Evolutionary conservation across 1,140 invertebrate genomes (phyloP), one percentile per base, ranked within the genome.

Genomic region (Mamestra configurata): DNA sequence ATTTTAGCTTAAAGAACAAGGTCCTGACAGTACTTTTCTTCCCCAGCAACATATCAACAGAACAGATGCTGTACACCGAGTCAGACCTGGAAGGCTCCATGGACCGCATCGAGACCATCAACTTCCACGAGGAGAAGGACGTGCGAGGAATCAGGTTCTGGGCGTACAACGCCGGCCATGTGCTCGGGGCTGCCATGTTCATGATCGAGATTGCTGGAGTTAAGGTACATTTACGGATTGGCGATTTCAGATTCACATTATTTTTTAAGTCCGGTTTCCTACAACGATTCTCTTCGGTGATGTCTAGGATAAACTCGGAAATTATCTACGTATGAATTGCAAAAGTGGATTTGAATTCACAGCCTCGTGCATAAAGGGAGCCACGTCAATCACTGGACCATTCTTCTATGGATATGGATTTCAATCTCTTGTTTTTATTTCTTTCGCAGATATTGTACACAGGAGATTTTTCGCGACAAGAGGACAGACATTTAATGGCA

Each of bases 171-270:
- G 99, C 99, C 1, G 99, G 99, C 0, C 99, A 99, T 95, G 99
- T 99, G 0, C 95, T 99, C 0, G 99, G 99, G 0, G 99, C 99
- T 7, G 99, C 99, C 31, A 99, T 99, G 99, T 99, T 99, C 90
- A 99, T 99, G 98, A 99, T 99, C 77, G 99, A 99, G 96, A 99
- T 99, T 82, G 99, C 99, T 70, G 99, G 99, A 31, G 98, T 99
- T 15, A 98, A 99, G 95, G 97, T 97, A 53, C 35, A n/a, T n/a
- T n/a, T n/a, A n/a, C n/a, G n/a, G n/a, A n/a, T n/a, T n/a, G n/a
- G n/a, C n/a, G n/a, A n/a, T n/a, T n/a, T n/a, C n/a, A n/a, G n/a
- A n/a, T n/a, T n/a, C n/a, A n/a, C n/a, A n/a, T n/a, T n/a, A n/a
- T n/a, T n/a, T n/a, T n/a, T n/a, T n/a, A n/a, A n/a, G n/a, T n/a